These are phyloP conservation scores for Loripinus fragilis DNA, from an alignment of 2,888 invertebrate species.

Conservation along the genomic window DNA sequence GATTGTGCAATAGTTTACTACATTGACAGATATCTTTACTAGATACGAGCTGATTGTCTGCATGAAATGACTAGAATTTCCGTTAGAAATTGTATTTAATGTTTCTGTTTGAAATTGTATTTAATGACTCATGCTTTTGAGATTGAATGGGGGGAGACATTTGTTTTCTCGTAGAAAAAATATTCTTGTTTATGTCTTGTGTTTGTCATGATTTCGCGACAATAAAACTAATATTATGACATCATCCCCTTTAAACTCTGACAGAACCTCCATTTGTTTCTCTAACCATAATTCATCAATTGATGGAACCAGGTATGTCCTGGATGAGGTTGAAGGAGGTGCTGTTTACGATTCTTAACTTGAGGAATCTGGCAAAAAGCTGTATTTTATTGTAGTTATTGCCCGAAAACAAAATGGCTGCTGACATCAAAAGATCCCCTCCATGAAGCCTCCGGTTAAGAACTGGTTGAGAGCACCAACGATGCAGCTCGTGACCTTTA, in stretches of 20 bases:
- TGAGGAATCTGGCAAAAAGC: conserved; percentile 9
- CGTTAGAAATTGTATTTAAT: too few relatives aligned
- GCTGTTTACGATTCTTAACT: background rate
- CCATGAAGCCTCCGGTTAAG: conserved; percentile 20
- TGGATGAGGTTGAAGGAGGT: conserved; percentile 13
- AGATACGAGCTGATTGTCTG: too few relatives aligned
- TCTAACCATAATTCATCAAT: conserved; percentile 13
- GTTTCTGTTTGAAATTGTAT: too few relatives aligned
- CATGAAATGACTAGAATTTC: too few relatives aligned
- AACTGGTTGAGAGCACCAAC: conserved; percentile 30
- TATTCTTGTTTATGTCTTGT: too few relatives aligned
- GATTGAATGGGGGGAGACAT: too few relatives aligned
- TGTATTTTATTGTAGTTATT: conserved; percentile 19
- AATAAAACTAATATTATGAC: conserved; percentile 13
- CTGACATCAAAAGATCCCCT: conserved; percentile 6
- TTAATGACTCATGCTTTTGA: too few relatives aligned
- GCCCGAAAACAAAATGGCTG: conserved; percentile 9
- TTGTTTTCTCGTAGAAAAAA: too few relatives aligned
- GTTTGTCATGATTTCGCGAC: too few relatives aligned
- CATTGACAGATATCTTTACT: too few relatives aligned
- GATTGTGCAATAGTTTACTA: too few relatives aligned
- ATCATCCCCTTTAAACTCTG: conserved; percentile 9
- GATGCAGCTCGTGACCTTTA: background rate
- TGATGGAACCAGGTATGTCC: conserved; percentile 17
- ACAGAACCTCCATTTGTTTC: background rate